phyloP scores from a whole-genome alignment of 2,888 invertebrate genomes.

The Cataglyphis albicans region DNA sequence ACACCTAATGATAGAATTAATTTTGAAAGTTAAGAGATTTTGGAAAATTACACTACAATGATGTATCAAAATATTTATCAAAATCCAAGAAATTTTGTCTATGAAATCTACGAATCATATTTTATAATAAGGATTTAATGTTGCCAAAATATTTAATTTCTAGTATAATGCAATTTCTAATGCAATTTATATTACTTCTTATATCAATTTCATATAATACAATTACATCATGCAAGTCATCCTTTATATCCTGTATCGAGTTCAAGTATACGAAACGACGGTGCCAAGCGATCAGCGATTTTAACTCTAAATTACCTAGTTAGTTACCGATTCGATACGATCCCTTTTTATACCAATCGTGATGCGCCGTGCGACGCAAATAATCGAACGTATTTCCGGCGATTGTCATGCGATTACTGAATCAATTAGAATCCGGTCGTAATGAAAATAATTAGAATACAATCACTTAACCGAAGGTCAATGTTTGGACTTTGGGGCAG shows the following conservation, averaged over 20 bases:
- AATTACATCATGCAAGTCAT: not conserved
- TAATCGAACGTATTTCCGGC: slow-evolving; percentile 78
- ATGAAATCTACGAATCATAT: not conserved
- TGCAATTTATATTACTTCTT: not conserved
- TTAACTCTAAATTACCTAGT: slow-evolving; percentile 46
- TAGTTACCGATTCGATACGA: slow-evolving; percentile 58
- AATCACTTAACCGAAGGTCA: slow-evolving; percentile 82
- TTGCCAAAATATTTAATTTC: not conserved
- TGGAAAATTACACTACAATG: not conserved
- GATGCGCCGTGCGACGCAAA: slow-evolving; percentile 12
- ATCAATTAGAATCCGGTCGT: slow-evolving; percentile 79
- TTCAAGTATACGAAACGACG: slow-evolving; percentile 27
- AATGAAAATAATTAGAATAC: slow-evolving; percentile 83
- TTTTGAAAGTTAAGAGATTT: not conserved
- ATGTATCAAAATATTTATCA: not conserved
- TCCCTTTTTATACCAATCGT: slow-evolving; percentile 11
- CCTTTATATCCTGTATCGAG: slow-evolving; percentile 10
- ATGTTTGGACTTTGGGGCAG: slow-evolving; percentile 74
- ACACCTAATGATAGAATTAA: not conserved
- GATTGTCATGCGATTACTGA: slow-evolving; percentile 82
- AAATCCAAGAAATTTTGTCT: not conserved
- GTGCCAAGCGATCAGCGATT: slow-evolving; percentile 15
- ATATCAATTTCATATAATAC: not conserved
- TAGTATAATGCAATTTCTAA: not conserved
- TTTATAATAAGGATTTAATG: not conserved